Base-by-base conservation (phyloP, 2,888 invertebrate species). In the Linnaemya tessellans region DNA sequence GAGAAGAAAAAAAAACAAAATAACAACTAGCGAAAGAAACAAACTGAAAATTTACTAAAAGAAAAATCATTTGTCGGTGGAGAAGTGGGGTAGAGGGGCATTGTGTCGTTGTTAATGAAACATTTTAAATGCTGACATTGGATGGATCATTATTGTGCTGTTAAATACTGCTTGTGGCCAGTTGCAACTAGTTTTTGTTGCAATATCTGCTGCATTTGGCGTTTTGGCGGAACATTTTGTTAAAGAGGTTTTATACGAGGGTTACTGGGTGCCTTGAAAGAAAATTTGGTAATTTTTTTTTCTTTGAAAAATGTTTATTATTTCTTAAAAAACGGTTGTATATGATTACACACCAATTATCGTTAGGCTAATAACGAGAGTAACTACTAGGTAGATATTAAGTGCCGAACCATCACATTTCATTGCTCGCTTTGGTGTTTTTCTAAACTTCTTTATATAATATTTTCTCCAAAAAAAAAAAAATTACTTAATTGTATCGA, bases 121-220 rank as follows among this genome's bases (percentile, higher is more conserved):
- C n/a, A 54, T 54, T 56, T 22, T 8, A 46, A 68, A 78, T 38
- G 46, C 67, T 78, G 77, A 67, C 77, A 78, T 68, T 78, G 49
- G 22, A 46, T 68, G 58, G 22, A 46, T 67, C 67, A 68, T 78
- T 58, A 68, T 30, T 30, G 30, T 60, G 58, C 20, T 46, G 67
- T 56, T 60, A 25, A 22, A 15, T 78, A 22, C 43, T 67, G 67
- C 58, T 67, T 38, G 35, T 35, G 49, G 25, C 11, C n/a, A 38
- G 11, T 35, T 67, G 46, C 22, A 49, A 15, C 18, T 35, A 22
- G 11, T 58, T 65, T 43, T 74, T 51, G 35, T 13, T 74, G 49
- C 56, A 35, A 30, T 15, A 56, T 10, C 18, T 54, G 18, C 30
- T 46, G 60, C 60, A 49, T 25, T 64, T 64, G 8, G 10, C 20